phyloP scores from a whole-genome alignment of 2,113 vertebrate genomes.

The Neofelis nebulosa region DNA sequence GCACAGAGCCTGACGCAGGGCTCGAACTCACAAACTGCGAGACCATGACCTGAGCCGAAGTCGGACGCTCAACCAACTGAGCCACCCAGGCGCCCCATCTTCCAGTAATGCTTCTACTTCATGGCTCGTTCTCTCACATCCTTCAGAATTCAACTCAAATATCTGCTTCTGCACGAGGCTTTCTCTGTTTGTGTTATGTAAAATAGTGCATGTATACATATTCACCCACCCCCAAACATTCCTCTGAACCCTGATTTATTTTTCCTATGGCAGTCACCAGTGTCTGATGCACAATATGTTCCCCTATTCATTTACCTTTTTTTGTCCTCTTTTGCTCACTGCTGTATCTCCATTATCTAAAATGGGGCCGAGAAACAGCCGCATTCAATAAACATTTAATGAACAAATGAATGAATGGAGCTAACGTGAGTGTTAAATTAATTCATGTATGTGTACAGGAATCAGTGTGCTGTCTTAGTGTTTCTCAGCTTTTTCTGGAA shows the following conservation, averaged over 20 bases:
- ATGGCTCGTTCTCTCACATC: neutral
- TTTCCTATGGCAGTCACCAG: neutral
- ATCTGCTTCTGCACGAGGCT: neutral
- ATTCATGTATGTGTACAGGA: neutral
- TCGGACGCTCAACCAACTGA: no score
- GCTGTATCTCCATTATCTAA: neutral
- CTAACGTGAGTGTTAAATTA: neutral
- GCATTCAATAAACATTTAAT: neutral
- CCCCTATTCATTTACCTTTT: neutral
- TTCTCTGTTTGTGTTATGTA: neutral
- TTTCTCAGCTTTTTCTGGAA: neutral
- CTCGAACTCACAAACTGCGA: no score
- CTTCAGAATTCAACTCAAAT: neutral
- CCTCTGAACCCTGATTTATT: neutral
- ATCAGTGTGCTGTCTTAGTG: neutral
- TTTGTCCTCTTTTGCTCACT: neutral
- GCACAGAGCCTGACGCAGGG: no score
- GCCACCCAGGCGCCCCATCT: no score
- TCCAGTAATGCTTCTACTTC: neutral
- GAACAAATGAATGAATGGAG: constrained; percentile 2
- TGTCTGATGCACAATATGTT: neutral
- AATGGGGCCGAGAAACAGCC: neutral
- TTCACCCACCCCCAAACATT: neutral
- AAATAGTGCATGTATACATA: neutral
- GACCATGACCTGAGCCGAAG: no score